Base-by-base conservation (phyloP, 2,113 vertebrate species). In the Lampris megalopsis region DNA sequence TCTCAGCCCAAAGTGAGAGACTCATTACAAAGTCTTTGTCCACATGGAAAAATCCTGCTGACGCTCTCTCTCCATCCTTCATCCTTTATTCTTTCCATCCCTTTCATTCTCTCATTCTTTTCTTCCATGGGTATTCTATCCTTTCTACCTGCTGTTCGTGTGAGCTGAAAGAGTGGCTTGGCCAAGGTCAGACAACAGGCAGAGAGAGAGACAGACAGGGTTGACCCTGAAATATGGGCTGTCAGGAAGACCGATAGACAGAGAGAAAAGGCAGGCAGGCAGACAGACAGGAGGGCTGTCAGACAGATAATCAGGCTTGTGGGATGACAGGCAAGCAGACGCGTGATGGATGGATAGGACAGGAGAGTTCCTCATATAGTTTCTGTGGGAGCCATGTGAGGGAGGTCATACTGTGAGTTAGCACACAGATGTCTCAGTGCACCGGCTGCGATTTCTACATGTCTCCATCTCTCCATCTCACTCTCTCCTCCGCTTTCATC, bases 31-130 rank as follows among this genome's bases (percentile, higher is more conserved):
- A 56, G 13, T 40, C 11, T 5, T 5, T 37, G 7, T 64, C 65
- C 65, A 54, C 52, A 35, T 68, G 65, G 65, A 68, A 68, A 68
- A 68, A 36, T 42, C 11, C 24, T 36, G 24, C 9, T 47, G 62
- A 47, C 24, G 9, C 63, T 64, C 43, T 53, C 2, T 10, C 49
- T 38, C 10, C 56, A 5, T 62, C 48, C 57, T 71, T 60, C 56
- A 9, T 43, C 67, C 52, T 56, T 13, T 38, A 24, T 56, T 73
- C 13, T 64, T 35, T 71, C 57, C 6, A 11, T 35, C 11, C 63
- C 9, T 45, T 45, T 45, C 43, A 45, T 45, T 45, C 43, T 45
- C 43, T 45, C 7, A 40, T 24, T 66, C 75, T 48, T 59, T 24
- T 47, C 49, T 71, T 40, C 9, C 50, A 48, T 47, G 47, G 41